A percentile compares a stretch with the other conserved stretches of the same genome.
Conservation (phyloP, 2,888 invertebrate species). For the Coecobrya sp. region DNA sequence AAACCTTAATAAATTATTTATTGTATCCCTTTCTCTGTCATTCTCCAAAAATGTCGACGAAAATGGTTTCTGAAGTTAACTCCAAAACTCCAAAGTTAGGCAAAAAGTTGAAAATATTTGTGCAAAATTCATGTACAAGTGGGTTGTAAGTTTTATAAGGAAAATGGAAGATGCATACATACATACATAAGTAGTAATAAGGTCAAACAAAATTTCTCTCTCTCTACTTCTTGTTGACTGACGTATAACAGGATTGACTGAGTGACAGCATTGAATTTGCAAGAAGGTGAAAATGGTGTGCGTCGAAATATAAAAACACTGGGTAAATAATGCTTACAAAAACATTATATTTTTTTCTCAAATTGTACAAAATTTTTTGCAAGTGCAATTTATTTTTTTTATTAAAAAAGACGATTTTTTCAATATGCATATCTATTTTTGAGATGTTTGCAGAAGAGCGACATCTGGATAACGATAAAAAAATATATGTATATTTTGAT, state of each 20-base stretch:
- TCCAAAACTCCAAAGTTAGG: too few species aligned
- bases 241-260: conserved; percentile 22
- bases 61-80: too few species aligned
- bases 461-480: not conserved
- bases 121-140: too few species aligned
- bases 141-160: not conserved
- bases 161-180: not conserved
- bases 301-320: not conserved
- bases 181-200: not conserved
- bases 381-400: not conserved
- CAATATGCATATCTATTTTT: not conserved
- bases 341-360: not conserved
- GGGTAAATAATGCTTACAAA: not conserved
- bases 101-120: too few species aligned
- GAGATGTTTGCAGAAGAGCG: conserved; percentile 10
- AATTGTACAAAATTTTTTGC: not conserved
- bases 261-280: not conserved
- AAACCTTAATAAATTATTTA: too few species aligned
- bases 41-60: too few species aligned
- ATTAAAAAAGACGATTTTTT: not conserved
- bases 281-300: conserved; percentile 45
- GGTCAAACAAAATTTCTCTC: not conserved
- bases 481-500: not conserved
- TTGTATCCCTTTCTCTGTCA: too few species aligned
- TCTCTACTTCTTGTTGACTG: not conserved